Evolutionary conservation across 2,113 vertebrate species (phyloP), one percentile per base, ranked within the genome.

Genomic region (Puntigrus tetrazona): DNA sequence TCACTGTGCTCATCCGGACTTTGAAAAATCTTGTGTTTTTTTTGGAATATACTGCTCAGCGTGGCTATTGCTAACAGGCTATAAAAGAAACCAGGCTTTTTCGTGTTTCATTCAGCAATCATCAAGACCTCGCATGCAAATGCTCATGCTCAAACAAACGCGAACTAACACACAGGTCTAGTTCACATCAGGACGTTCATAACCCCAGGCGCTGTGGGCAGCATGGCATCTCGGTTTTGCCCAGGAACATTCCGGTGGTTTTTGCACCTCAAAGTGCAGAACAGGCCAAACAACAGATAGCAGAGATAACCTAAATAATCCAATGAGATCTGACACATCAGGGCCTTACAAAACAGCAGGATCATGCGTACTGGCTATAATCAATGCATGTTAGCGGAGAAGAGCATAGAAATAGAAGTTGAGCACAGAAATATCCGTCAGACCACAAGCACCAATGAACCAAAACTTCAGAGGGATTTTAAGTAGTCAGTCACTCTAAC

Each of bases 201-300:
- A 78, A 77, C 59, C 59, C 67, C 10, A 70, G 84, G 84, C 81
- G 72, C 67, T 36, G 27, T 41, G 81, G 77, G 81, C 74, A 86
- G 41, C 70, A 81, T 1, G 69, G 75, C 67, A 76, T 88, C 75
- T 73, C n/a, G 29, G 67, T 83, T 84, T 86, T 79, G 75, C 59
- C 41, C 76, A 27, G 77, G 76, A 86, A 86, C 84, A 76, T 86
- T 85, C 84, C 80, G 25, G 80, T 77, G 81, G 81, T 86, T 88
- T 82, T 80, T 61, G 27, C 72, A 59, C 74, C 82, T 87, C 61
- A 73, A 27, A 67, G 57, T 75, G 77, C 80, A 81, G 34, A 82
- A 78, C 29, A 50, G 70, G 31, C 50, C 55, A 52, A 65, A 72
- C 78, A 65, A 36, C 82, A 78, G 75, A 78, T 41, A 63, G 47